These are phyloP conservation scores for Turritopsis dohrnii DNA, from an alignment of 30 jellyfish, hydroid and myxozoan genomes.

Conservation along the genomic window DNA sequence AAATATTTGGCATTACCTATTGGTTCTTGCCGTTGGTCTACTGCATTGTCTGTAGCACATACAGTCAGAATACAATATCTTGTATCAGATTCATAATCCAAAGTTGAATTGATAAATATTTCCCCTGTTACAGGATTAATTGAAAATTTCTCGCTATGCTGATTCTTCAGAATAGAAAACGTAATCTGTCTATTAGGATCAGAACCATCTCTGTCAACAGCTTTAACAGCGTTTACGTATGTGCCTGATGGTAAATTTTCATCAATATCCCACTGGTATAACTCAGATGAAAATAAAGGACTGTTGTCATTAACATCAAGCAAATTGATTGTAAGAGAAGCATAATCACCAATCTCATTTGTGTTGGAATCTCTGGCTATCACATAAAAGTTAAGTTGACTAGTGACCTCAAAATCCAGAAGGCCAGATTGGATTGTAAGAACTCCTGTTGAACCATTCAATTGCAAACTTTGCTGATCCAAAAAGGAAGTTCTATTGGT, in stretches of 20 bases:
- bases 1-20: neutral
- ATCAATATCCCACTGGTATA: neutral
- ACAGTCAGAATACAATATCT: constrained; percentile 3
- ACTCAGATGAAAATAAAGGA: constrained; percentile 32
- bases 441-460: constrained; percentile 38
- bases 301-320: constrained; percentile 54
- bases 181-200: neutral
- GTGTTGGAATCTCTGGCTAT: constrained; percentile 11
- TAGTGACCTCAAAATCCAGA: neutral
- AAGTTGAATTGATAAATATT: neutral
- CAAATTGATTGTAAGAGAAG: constrained; percentile 26
- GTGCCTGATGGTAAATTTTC: neutral
- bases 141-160: constrained; percentile 1
- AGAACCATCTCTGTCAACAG: neutral
- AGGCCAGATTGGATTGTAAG: neutral
- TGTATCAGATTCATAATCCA: constrained; percentile 13
- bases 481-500: neutral
- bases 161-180: constrained; percentile 11
- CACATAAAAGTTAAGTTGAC: neutral
- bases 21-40: neutral
- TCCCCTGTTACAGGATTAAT: neutral
- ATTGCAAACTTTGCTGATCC: neutral
- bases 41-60: constrained; percentile 17
- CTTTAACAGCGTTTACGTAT: neutral
- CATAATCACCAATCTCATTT: constrained; percentile 13